phyloP scores from a whole-genome alignment of 2,888 invertebrate species.

The Acleris sparsana region DNA sequence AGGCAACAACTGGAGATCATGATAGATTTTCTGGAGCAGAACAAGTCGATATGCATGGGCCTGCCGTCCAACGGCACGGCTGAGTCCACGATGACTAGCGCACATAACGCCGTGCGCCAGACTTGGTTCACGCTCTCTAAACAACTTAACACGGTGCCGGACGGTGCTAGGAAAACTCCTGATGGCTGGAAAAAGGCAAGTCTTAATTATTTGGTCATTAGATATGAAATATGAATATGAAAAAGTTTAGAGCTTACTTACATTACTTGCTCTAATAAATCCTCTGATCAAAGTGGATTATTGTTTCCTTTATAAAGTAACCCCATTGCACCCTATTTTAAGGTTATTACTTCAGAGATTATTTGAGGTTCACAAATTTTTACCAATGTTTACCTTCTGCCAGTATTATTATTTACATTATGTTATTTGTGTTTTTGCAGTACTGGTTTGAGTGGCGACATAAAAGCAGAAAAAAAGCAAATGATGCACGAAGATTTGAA shows the following conservation, averaged over 20 bases:
- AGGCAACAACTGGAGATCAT: slow-evolving; percentile 67
- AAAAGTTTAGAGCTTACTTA: no score
- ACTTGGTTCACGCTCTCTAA: slow-evolving; percentile 69
- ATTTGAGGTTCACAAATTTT: background rate
- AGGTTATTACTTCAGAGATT: no score
- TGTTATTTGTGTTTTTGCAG: slow-evolving; percentile 49
- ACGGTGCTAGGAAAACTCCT: slow-evolving; percentile 65
- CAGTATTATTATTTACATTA: background rate
- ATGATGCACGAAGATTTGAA: slow-evolving; percentile 58
- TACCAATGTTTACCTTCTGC: background rate
- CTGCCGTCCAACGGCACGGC: slow-evolving; percentile 55
- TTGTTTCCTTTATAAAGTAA: no score
- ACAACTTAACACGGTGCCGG: slow-evolving; percentile 64
- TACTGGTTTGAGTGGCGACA: slow-evolving; percentile 78
- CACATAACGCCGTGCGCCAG: slow-evolving; percentile 58
- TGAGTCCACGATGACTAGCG: slow-evolving; percentile 41
- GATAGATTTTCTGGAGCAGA: slow-evolving; percentile 67
- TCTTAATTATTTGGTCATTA: background rate
- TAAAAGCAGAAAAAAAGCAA: slow-evolving; percentile 72
- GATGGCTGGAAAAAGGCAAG: slow-evolving; percentile 73
- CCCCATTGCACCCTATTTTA: no score
- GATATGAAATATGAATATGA: no score
- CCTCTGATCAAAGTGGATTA: no score
- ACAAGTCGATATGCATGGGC: slow-evolving; percentile 66
- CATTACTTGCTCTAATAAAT: no score